Evolutionary conservation across 1,140 invertebrate genomes (phyloP), one percentile per base, ranked within the genome.

Genomic region (Heliconius hermathena): DNA sequence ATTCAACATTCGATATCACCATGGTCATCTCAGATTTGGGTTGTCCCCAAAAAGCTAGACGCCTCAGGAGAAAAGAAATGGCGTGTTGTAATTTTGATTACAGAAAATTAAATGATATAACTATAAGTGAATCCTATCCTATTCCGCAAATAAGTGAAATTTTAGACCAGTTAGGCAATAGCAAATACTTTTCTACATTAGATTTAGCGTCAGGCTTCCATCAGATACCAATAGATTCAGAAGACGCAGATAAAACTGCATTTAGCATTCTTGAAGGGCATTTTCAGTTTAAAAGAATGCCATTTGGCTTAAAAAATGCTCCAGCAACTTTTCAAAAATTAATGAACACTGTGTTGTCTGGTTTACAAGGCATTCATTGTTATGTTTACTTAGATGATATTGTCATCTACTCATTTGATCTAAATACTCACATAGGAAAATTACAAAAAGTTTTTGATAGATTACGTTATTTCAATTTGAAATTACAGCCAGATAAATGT

Each of bases 121-220:
- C 74, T 22, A 38, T 79, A 16, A 26, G 57, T 16, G 73, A 75
- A 29, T 54, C 13, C 8, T 79, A 54, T 57, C 60, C 60, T 18
- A 20, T 74, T n/a, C 73, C 73, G 0, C 29, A 52, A 11, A 75
- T 79, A 11, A 75, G 0, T 18, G 73, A 79, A 52, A 75, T 79
- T 8, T 11, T 79, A 22, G 78, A 79, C 38, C 73, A 80, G 26
- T 60, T 80, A 26, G 78, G 73, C 33, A 54, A 74, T 33, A 70
- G 29, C 8, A 74, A 74, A 36, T 74, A 74, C 9, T 74, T 74
- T 38, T 54, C 22, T 3, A 74, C 73, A 18, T 22, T 78, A 16
- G 54, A 78, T 38, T n/a, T 78, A 22, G 71, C 57, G 8, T 38
- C 18, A n/a, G 71, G 71, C 6, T 78, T 78, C 49, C 77, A 78